phyloP scores from a whole-genome alignment of 2,797 vertebrate species.

The Macroramphosus scolopax region DNA sequence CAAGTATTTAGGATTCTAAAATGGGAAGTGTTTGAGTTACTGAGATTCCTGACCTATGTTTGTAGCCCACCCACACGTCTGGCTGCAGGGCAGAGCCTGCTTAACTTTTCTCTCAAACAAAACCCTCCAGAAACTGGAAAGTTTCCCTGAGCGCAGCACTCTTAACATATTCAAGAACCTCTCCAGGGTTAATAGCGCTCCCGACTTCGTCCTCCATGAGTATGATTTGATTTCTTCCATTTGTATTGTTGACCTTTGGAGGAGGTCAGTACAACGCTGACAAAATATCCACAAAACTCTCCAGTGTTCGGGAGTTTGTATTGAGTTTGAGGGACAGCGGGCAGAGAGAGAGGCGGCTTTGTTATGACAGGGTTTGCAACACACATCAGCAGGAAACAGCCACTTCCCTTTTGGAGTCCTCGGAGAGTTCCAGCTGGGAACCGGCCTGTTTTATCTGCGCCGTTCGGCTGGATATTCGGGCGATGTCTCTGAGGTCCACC shows the following conservation, averaged over 20 bases:
- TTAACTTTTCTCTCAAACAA: slow-evolving; percentile 12
- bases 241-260: slow-evolving; percentile 19
- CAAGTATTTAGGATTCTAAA: slow-evolving; percentile 30
- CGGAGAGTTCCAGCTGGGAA: slow-evolving; percentile 44
- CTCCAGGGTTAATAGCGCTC: slow-evolving; percentile 3
- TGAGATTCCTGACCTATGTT: slow-evolving; percentile 45
- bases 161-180: slow-evolving; percentile 5
- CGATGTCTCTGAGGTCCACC: slow-evolving; percentile 59
- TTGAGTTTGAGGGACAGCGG: slow-evolving; percentile 42
- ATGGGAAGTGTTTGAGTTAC: slow-evolving; percentile 28
- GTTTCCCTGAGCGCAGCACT: no score
- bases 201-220: slow-evolving; percentile 2
- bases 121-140: slow-evolving; percentile 14
- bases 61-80: slow-evolving; percentile 40
- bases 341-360: slow-evolving; percentile 44
- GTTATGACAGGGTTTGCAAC: slow-evolving; percentile 54
- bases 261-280: slow-evolving; percentile 11
- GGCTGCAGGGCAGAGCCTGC: slow-evolving; percentile 13
- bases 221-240: slow-evolving; percentile 17
- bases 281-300: slow-evolving; percentile 15
- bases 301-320: slow-evolving; percentile 13
- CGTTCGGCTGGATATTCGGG: slow-evolving; percentile 25
- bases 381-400: slow-evolving; percentile 77
- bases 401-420: slow-evolving; percentile 64
- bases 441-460: slow-evolving; percentile 41